Evolutionary conservation across 2,888 invertebrate genomes (phyloP), one percentile per base, ranked within the genome.

Genomic region (Vanessa cardui): DNA sequence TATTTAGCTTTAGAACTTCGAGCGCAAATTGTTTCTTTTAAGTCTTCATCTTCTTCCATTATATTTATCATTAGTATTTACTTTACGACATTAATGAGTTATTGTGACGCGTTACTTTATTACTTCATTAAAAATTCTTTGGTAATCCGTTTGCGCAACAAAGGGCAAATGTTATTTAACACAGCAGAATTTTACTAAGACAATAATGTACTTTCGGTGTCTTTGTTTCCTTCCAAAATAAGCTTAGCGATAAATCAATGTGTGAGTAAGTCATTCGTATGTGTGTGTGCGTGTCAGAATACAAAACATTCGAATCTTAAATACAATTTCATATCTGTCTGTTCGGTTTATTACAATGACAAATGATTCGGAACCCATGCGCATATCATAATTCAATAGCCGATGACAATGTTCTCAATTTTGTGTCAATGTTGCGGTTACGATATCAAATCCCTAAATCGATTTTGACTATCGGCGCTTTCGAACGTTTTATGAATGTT

Each of bases 391-490:
- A 70, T 60, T 70, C 62, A 70, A 62, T 65, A 56, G 56, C 33
- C 68, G 62, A 47, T 68, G 70, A 70, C 68, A 68, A 65, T 68
- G 70, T 58, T 60, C 70, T 65, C 70, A 62, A 65, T 70, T 62
- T 64, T 52, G 64, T 54, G 64, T 64, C 64, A 68, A 64, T 64
- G 46, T 68, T 65, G 70, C 65, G 70, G 68, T 64, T 64, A 62
- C 33, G 47, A 58, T 64, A 66, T 31, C 60, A 66, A 69, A 66
- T 66, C 61, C 44, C 61, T 59, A 59, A 68, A 68, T 68, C 68
- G 60, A 64, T 64, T 70, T 65, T 62, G 56, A 59, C 60, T 50
- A 47, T 49, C 61, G 15, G 16, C 52, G 7, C 16, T 7, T 16
- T 54, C 26, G 2, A 54, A 31, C 8, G 31, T 3, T 15, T 52